These are phyloP conservation scores for Masnerella sp. DNA, from an alignment of 2,888 invertebrate species.

Conservation along the genomic window DNA sequence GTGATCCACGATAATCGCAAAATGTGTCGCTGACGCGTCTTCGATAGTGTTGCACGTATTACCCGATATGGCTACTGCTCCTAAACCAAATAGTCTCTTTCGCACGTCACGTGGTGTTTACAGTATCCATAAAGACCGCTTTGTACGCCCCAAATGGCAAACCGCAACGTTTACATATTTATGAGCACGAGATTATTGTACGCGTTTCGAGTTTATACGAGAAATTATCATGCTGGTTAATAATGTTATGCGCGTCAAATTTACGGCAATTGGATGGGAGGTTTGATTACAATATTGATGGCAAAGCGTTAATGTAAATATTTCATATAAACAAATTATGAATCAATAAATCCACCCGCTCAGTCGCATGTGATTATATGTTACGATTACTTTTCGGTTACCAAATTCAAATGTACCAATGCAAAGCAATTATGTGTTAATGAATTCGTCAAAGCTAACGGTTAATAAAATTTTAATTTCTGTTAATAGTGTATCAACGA, in stretches of 20 bases:
- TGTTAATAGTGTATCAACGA: too few species aligned
- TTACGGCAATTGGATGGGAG: slow-evolving; percentile 43
- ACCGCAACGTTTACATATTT: slow-evolving; percentile 56
- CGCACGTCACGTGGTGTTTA: slow-evolving; percentile 45
- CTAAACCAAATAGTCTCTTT: slow-evolving; percentile 58
- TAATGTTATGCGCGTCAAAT: slow-evolving; percentile 45
- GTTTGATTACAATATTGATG: slow-evolving; percentile 44
- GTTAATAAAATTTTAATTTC: too few species aligned
- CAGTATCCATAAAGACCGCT: slow-evolving; percentile 52
- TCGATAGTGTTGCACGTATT: slow-evolving; percentile 41
- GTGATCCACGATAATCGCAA: slow-evolving; percentile 46
- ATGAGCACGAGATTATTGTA: slow-evolving; percentile 53
- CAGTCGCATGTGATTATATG: neutral
- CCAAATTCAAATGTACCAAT: neutral
- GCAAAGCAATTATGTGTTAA: slow-evolving; percentile 1
- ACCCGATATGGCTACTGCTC: slow-evolving; percentile 40
- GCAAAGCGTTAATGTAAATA: slow-evolving; percentile 26
- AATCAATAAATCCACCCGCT: slow-evolving; percentile 15
- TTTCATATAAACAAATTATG: slow-evolving; percentile 32
- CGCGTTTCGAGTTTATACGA: slow-evolving; percentile 40
- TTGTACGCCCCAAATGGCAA: slow-evolving; percentile 54
- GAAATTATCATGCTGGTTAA: slow-evolving; percentile 50
- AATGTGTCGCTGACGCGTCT: slow-evolving; percentile 48
- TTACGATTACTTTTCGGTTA: slow-evolving; percentile 9
- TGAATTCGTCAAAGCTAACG: too few species aligned